phyloP scores from a whole-genome alignment of 2,888 invertebrate species.

The Nemurella pictetii region DNA sequence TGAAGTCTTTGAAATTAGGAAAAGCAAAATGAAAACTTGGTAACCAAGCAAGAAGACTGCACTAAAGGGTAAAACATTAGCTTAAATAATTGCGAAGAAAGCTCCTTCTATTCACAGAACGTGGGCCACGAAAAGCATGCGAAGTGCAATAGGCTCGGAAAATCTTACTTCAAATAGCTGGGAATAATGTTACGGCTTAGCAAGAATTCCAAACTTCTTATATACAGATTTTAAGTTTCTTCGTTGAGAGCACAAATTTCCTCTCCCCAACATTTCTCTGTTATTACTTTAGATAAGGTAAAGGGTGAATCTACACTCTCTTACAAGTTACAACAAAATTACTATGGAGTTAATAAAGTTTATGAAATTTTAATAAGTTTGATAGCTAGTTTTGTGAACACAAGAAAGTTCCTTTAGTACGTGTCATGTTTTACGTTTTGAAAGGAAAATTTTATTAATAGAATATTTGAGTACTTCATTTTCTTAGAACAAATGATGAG shows the following conservation, averaged over 20 bases:
- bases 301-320: not conserved
- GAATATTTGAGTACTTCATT: conserved; percentile 33
- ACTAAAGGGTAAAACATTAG: conserved; percentile 19
- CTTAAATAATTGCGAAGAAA: conserved; percentile 27
- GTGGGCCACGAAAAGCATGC: not conserved
- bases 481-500: conserved; percentile 16
- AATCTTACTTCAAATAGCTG: conserved; percentile 10
- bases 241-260: not conserved
- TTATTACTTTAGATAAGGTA: not conserved
- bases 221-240: conserved; percentile 10
- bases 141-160: not conserved
- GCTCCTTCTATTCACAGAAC: not conserved
- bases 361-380: conserved; percentile 31
- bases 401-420: conserved; percentile 12
- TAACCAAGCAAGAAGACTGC: conserved; percentile 34
- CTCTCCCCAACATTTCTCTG: not conserved
- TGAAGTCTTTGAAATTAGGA: conserved; percentile 26
- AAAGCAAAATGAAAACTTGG: conserved; percentile 36
- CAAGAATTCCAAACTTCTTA: conserved; percentile 25
- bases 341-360: conserved; percentile 27
- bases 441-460: conserved; percentile 25
- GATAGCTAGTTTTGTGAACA: conserved; percentile 24
- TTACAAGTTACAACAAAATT: conserved; percentile 12
- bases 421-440: conserved; percentile 20
- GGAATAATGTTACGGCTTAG: conserved; percentile 17